These are phyloP conservation scores for Aeoliscus strigatus DNA, from an alignment of 2,797 vertebrate species.

Conservation along the genomic window DNA sequence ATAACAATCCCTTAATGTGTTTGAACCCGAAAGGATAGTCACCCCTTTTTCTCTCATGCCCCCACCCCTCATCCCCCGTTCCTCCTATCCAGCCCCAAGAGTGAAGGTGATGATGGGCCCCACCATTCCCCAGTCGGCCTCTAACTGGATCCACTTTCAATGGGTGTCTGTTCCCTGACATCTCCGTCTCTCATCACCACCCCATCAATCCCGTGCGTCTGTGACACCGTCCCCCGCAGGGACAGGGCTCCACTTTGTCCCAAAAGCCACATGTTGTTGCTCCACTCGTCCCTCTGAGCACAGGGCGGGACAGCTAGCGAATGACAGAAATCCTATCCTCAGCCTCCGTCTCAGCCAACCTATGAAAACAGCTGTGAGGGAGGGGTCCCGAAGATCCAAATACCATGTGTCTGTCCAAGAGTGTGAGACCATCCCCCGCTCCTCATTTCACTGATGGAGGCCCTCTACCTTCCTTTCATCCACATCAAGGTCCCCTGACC, in stretches of 20 bases:
- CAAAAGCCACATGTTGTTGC: conserved; percentile 33
- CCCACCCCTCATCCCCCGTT: conserved; percentile 24
- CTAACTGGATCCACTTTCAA: conserved; percentile 68
- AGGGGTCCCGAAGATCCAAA: conserved; percentile 41
- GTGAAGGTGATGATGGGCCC: conserved; percentile 61
- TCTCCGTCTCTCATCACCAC: conserved; percentile 77
- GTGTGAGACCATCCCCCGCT: conserved; percentile 34
- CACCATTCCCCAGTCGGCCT: conserved; percentile 53
- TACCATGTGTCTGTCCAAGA: conserved; percentile 41
- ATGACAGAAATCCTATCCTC: conserved; percentile 46
- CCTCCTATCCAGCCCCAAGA: conserved; percentile 22
- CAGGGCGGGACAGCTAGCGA: conserved; percentile 56
- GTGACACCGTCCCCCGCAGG: conserved; percentile 63
- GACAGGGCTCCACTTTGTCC: conserved; percentile 73
- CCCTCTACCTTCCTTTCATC: conserved; percentile 61
- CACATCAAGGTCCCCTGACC: conserved; percentile 57
- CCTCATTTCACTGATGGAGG: conserved; percentile 44
- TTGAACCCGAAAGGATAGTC: conserved; percentile 36
- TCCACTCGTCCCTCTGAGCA: conserved; percentile 32
- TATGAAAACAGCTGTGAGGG: conserved; percentile 31
- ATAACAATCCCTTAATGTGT: conserved; percentile 61
- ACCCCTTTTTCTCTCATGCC: conserved; percentile 24
- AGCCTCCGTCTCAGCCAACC: conserved; percentile 14
- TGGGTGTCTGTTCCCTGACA: conserved; percentile 73
- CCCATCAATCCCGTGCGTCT: conserved; percentile 70